A percentile compares a stretch with the other conserved stretches of the same genome.
phyloP scores from a whole-genome alignment of 2,113 vertebrate genomes.

The Ameiurus melas region DNA sequence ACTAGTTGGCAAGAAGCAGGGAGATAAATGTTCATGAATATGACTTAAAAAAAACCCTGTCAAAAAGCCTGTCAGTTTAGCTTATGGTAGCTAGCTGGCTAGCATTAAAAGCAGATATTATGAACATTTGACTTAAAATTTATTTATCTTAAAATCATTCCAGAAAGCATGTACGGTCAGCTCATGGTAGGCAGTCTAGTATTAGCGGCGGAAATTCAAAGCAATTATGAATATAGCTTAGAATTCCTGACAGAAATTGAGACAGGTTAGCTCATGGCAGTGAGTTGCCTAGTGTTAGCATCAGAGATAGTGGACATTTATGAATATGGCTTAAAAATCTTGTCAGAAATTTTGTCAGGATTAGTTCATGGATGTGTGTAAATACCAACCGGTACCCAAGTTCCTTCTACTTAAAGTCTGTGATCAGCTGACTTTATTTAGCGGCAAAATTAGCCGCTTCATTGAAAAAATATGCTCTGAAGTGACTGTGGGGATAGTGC shows the following conservation, averaged over 20 bases:
- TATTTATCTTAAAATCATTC: background rate
- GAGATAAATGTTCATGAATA: background rate
- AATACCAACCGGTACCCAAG: background rate
- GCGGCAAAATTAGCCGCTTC: background rate
- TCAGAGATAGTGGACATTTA: background rate
- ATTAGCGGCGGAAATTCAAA: background rate
- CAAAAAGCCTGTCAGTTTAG: background rate
- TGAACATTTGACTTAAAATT: no score
- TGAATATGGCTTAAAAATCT: background rate
- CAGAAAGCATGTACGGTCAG: background rate
- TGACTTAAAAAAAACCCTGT: no score
- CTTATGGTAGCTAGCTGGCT: background rate
- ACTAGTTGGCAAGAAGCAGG: background rate
- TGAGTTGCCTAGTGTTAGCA: background rate
- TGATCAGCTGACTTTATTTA: background rate
- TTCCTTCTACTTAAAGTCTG: background rate
- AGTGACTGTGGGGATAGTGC: background rate
- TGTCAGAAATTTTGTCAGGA: background rate
- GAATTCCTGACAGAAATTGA: background rate
- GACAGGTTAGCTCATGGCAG: background rate
- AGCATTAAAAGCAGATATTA: background rate
- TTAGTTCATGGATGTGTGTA: background rate
- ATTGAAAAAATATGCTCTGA: background rate
- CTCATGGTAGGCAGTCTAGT: background rate
- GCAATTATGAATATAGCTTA: background rate